Conservation (phyloP, 2,113 vertebrate species). For the Xyliphius kryptos region DNA sequence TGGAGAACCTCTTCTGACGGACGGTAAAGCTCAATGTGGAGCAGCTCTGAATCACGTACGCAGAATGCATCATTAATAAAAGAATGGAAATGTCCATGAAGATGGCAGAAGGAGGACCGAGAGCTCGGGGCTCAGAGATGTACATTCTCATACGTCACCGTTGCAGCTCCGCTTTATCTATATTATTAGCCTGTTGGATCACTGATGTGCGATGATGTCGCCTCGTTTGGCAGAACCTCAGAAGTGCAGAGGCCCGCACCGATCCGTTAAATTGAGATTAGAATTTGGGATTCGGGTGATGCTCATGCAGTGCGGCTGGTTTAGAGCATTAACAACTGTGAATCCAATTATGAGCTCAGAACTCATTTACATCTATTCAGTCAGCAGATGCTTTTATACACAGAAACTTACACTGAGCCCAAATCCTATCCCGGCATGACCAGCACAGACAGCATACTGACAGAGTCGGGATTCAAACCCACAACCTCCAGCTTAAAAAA, state of each 20-base stretch:
- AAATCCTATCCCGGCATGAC: neutral
- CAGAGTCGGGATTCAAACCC: too few relatives aligned
- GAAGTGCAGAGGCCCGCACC: neutral
- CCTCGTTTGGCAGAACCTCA: neutral
- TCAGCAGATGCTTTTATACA: conserved; percentile 18
- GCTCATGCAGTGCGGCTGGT: neutral
- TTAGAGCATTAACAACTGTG: conserved; percentile 23
- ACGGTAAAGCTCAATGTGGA: too few relatives aligned
- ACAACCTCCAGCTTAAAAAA: neutral
- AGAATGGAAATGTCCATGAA: too few relatives aligned
- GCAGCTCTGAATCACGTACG: too few relatives aligned
- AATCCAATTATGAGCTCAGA: conserved; percentile 17
- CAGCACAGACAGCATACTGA: neutral
- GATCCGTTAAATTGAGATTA: conserved; percentile 27
- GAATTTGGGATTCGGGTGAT: conserved; percentile 13
- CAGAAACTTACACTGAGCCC: neutral
- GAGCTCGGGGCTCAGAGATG: too few relatives aligned
- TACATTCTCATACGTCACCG: too few relatives aligned
- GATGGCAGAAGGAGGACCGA: too few relatives aligned
- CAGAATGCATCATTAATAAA: too few relatives aligned
- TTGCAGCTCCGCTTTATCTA: too few relatives aligned
- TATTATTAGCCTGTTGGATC: conserved; percentile 14
- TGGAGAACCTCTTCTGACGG: too few relatives aligned
- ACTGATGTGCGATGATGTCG: conserved; percentile 15
- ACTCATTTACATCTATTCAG: conserved; percentile 25